Base-by-base conservation (phyloP, 2,797 vertebrate species). In the Pterois miles region DNA sequence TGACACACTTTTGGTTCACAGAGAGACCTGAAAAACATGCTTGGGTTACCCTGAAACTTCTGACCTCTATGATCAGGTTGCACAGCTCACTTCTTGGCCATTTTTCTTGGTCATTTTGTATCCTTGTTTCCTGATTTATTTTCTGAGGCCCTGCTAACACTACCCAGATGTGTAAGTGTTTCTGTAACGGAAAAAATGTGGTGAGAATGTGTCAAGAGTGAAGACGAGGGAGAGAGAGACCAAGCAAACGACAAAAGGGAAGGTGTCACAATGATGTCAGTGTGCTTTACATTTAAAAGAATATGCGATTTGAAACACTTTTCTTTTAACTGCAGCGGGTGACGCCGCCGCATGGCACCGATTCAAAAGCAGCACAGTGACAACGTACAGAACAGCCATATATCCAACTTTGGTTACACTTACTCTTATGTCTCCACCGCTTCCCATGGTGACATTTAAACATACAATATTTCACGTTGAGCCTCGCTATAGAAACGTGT, bases 131-230 rank as follows among this genome's bases (percentile, higher is more conserved):
- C 69, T 85, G 85, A 89, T 93, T 91, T 89, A 86, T 93, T 86
- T 84, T 80, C 63, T 73, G 84, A 89, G 79, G 85, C 77, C 68
- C 69, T 22, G 54, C 81, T 92, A 93, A 93, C 81, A 70, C 64
- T 66, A 72, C 74, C 91, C 91, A 94, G 92, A 93, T 91, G 91
- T 92, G 69, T 40, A 60, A 85, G 74, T 76, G 87, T 88, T 81
- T 87, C 70, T 81, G 71, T 76, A 80, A 83, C 9, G 12, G 62
- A 74, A 89, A 65, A 71, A 86, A 83, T 74, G 74, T 80, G 62
- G 75, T 69, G 52, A 83, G 74, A 84, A 80, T 67, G 56, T 83
- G 76, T 69, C 59, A 70, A 71, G 58, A 70, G 68, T 60, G 67
- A 78, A 76, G 57, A 74, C 34, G 67, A 76, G 54, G 57, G 46